Evolutionary conservation across 2,113 vertebrate species (phyloP).

Genomic region (Neomonachus schauinslandi): DNA sequence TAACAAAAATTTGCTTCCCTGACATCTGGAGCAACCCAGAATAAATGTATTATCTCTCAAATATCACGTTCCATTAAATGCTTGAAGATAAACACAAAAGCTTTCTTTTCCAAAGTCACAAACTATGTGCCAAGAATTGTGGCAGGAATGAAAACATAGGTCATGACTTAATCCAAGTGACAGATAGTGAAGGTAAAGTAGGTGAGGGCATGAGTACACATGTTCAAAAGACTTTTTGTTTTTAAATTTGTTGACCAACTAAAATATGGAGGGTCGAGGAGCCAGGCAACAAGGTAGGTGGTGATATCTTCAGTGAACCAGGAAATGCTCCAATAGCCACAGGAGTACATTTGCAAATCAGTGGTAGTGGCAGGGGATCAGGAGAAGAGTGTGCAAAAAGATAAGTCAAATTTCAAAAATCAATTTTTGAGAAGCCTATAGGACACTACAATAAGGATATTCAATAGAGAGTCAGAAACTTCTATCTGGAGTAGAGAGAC

Average conservation of each 20-base stretch:
- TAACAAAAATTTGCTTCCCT: conserved; percentile 46
- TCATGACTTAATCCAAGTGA: conserved; percentile 20
- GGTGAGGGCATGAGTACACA: background rate
- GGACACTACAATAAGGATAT: background rate
- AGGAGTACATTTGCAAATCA: background rate
- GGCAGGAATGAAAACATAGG: background rate
- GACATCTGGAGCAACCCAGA: conserved; percentile 27
- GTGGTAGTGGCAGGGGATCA: background rate
- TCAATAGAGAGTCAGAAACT: background rate
- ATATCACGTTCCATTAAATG: conserved; percentile 28
- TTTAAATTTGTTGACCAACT: background rate
- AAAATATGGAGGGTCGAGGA: background rate
- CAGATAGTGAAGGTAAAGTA: background rate
- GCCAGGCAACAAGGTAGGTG: background rate
- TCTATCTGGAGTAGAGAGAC: background rate
- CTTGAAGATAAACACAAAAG: conserved; percentile 27
- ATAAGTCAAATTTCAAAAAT: conserved; percentile 24
- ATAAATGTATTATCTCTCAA: background rate
- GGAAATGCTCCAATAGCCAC: background rate
- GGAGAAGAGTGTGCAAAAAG: background rate
- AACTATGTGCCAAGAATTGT: background rate
- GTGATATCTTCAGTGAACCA: background rate
- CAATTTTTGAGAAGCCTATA: background rate
- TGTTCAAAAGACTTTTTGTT: conserved; percentile 16
- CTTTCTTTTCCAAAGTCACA: conserved; percentile 1